Base-by-base conservation (phyloP, 2,888 invertebrate species). In the Caenorhabditis angaria region DNA sequence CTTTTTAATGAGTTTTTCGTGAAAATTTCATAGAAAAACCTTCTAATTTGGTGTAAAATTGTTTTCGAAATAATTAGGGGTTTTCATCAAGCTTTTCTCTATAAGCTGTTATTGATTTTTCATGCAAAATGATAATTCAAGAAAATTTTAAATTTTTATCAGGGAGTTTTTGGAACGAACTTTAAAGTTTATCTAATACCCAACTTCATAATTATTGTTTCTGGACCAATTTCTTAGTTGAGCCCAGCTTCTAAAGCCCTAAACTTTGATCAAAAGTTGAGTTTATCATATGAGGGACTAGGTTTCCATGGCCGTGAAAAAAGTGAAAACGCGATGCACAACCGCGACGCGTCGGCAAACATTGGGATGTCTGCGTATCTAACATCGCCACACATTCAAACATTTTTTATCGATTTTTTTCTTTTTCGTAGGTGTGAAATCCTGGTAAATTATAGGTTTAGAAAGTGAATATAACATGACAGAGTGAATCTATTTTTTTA, bases 271-370 rank as follows among this genome's bases (percentile, higher is more conserved):
- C n/a, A n/a, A n/a, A n/a, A n/a, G 41, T 2, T 41, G 18, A 41
- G 10, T 14, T 41, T 41, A 41, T 41, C 41, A 41, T 18, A 12
- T 14, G 41, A 41, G 41, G 41, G 41, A 41, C 41, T 41, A 41
- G 14, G 3, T 41, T 41, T 41, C 8, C 14, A 2, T 20, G 51
- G 51, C 20, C 51, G 51, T 22, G 51, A 5, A 51, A 35, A 51
- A 51, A 20, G 25, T 8, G 22, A 51, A 53, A 29, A 25, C 14
- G 25, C 64, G 57, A 60, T 41, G 61, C 61, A 57, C 57, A 47
- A 64, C 69, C 69, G 69, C 69, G 20, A 28, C 69, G 69, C 69
- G 8, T 14, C n/a, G n/a, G 28, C 48, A 20, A 20, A 35, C 59
- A 50, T 35, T 20, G 28, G 27, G 12, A 6, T 20, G 12, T 20